Base-by-base conservation (phyloP, 1,140 invertebrate genomes). In the Gonioctena quinquepunctata region DNA sequence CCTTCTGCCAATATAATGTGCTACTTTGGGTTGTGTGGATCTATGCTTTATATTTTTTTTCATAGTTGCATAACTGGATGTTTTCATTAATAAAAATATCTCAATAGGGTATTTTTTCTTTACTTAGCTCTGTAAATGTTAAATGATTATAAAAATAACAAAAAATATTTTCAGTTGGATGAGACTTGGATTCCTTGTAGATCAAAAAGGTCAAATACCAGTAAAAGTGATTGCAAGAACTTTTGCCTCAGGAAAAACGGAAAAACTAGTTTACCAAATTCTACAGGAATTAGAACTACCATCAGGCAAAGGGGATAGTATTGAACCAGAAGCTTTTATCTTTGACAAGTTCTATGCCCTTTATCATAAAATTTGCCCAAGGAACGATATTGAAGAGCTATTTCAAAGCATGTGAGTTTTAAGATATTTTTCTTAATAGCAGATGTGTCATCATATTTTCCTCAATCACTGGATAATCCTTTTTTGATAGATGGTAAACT, bases 301-400 rank as follows among this genome's bases (percentile, higher is more conserved):
- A 3, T 94, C 93, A 74, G 97, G 96, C 76, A 99, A 99, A 90
- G 95, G 93, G 80, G 98, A 99, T 83, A 93, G 94, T 27, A 98
- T 99, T 84, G 97, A 99, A 78, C 93, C 92, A 56, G 90, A 90
- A 62, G 92, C 94, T 67, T 99, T 99, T 82, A 99, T 97, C 1
- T 99, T 99, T 84, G 97, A 99, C 71, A 98, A 98, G 82, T 99
- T 99, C 85, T 98, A 99, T 85, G 92, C 94, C 48, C 86, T 99
- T 0, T 99, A 99, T 84, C 97, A 99, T 83, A 99, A 98, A 86
- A 98, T 99, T 76, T 99, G 98, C 84, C 98, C 98, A 6, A 89
- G 98, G 73, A 98, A 98, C 79, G 98, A 99, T 83, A 99, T 99
- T 76, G 97, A 99, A 84, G 97, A 99, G 84, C 85, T 99, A 3